A percentile compares a stretch with the other conserved stretches of the same genome.
These are phyloP conservation scores for Troides oblongomaculatus DNA, from an alignment of 2,888 invertebrate species.

Conservation along the genomic window DNA sequence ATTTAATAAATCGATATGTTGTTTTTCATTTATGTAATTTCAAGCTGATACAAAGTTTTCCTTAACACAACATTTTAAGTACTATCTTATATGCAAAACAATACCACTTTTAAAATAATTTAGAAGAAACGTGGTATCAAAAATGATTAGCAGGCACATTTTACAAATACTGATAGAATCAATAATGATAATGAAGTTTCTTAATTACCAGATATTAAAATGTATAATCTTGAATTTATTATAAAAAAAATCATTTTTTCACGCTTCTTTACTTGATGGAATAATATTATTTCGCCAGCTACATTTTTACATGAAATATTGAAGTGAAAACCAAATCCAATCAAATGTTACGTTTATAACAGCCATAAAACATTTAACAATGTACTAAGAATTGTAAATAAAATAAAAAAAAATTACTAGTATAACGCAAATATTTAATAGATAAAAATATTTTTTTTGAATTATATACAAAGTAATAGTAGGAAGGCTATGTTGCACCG, in stretches of 20 bases:
- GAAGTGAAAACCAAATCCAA: background rate
- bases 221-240: conserved; percentile 3
- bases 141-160: too few species aligned
- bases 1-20: too few species aligned
- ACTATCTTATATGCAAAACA: too few species aligned
- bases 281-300: background rate
- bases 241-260: conserved; percentile 12
- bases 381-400: background rate
- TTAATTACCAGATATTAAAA: conserved; percentile 21
- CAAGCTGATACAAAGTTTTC: too few species aligned
- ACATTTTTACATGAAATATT: conserved; percentile 6
- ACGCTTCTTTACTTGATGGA: background rate
- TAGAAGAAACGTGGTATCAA: too few species aligned
- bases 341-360: conserved; percentile 12
- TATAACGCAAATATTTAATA: background rate
- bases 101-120: too few species aligned
- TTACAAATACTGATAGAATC: too few species aligned
- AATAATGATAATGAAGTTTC: background rate
- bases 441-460: background rate
- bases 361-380: conserved; percentile 15
- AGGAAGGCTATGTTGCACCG: too few species aligned
- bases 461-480: too few species aligned
- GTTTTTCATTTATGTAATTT: too few species aligned
- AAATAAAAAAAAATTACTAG: background rate
- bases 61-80: too few species aligned